These are phyloP conservation scores for Henicopernis longicauda DNA, from an alignment of 2,113 vertebrate genomes.

Conservation along the genomic window DNA sequence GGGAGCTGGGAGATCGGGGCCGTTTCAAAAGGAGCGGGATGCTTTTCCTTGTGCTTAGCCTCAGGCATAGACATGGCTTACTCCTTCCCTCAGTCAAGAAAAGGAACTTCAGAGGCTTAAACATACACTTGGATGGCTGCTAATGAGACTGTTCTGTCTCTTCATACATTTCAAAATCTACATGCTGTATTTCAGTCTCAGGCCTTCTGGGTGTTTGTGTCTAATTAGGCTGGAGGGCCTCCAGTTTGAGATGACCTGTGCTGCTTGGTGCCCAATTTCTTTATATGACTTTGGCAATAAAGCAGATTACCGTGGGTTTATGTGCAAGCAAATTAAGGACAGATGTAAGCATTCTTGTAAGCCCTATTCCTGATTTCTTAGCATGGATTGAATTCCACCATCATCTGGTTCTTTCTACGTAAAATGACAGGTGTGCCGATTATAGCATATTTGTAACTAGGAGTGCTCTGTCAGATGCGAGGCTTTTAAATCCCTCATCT, in stretches of 20 bases:
- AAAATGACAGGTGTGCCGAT: background rate
- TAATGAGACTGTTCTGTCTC: slow-evolving; percentile 14
- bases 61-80: background rate
- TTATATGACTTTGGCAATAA: slow-evolving; percentile 35
- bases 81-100: background rate
- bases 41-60: slow-evolving; percentile 2
- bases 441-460: background rate
- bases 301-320: background rate
- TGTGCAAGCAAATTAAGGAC: slow-evolving; percentile 24
- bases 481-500: background rate
- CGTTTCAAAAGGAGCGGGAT: background rate
- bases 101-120: background rate
- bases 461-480: background rate
- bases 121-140: background rate
- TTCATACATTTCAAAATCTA: slow-evolving; percentile 2
- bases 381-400: background rate
- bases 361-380: background rate
- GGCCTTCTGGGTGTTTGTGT: background rate
- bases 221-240: slow-evolving; percentile 48
- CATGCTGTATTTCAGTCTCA: background rate
- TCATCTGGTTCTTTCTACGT: background rate
- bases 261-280: slow-evolving; percentile 4
- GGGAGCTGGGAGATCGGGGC: accelerated
- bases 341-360: slow-evolving; percentile 28
- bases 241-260: slow-evolving; percentile 36